Conservation (phyloP, 2,797 vertebrate genomes). For the Cephalopachus bancanus region DNA sequence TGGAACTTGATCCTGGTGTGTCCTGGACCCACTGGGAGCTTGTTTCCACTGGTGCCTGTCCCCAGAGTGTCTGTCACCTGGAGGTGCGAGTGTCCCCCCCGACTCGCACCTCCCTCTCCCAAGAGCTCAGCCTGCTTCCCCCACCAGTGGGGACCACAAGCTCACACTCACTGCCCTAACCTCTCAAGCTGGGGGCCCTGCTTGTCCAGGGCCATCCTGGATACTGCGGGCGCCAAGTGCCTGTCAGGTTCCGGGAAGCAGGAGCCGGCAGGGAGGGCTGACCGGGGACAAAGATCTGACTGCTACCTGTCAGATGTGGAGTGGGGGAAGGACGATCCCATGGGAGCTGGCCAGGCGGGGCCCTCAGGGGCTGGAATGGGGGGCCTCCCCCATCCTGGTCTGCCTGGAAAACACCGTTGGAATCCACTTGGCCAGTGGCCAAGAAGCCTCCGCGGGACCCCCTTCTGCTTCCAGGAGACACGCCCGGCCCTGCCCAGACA, state of each 20-base stretch:
- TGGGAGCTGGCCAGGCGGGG: background rate
- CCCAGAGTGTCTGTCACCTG: background rate
- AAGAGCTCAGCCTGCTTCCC: background rate
- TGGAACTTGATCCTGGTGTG: rapidly evolving
- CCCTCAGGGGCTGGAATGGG: background rate
- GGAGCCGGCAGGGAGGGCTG: background rate
- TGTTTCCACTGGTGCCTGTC: background rate
- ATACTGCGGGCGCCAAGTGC: background rate
- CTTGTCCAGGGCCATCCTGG: background rate
- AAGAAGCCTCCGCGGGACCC: background rate
- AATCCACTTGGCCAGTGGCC: constrained; percentile 63
- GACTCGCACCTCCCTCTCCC: rapidly evolving
- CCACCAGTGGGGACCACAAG: too few relatives aligned
- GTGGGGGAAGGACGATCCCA: too few relatives aligned
- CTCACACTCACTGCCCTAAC: too few relatives aligned
- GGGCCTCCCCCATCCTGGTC: constrained; percentile 80
- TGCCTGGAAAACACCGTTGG: constrained; percentile 80
- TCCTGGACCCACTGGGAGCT: background rate
- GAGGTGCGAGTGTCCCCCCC: too few relatives aligned
- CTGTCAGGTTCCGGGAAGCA: background rate
- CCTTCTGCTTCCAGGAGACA: constrained; percentile 60
- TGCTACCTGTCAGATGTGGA: too few relatives aligned
- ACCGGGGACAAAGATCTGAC: too few relatives aligned
- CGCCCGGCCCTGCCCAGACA: background rate
- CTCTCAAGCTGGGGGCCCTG: background rate